Evolutionary conservation across 2,797 vertebrate genomes (phyloP).

Genomic region (Hemitrygon akajei): DNA sequence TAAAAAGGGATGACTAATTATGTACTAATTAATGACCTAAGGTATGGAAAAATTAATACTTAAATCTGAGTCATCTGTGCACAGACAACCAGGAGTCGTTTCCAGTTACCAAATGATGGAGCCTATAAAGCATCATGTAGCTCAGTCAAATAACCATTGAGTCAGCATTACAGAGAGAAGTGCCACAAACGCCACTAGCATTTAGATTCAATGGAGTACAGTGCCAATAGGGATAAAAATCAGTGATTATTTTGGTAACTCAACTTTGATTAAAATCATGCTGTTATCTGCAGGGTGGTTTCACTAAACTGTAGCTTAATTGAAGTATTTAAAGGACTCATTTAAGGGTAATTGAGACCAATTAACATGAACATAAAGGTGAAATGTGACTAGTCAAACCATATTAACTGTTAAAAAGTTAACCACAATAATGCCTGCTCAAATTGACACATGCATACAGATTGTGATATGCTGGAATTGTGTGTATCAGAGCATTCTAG

Average conservation of each 20-base stretch:
- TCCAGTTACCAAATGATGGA: neutral
- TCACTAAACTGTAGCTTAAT: neutral
- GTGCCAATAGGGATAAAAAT: neutral
- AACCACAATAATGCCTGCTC: neutral
- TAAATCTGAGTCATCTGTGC: neutral
- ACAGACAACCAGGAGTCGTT: neutral
- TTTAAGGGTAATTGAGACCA: slow-evolving; percentile 9
- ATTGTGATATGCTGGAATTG: neutral
- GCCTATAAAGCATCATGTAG: neutral
- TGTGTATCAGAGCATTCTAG: slow-evolving; percentile 2
- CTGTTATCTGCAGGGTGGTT: neutral
- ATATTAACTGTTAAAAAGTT: neutral
- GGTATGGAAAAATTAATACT: neutral
- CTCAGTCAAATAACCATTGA: neutral
- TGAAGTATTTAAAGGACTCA: neutral
- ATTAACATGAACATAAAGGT: neutral
- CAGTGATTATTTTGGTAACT: neutral
- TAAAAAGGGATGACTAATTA: neutral
- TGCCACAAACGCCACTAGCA: neutral
- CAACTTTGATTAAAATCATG: neutral
- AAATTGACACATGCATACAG: neutral
- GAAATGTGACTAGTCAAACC: neutral
- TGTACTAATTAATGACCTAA: too few relatives aligned
- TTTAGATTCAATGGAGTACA: neutral
- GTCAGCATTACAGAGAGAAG: neutral